phyloP scores from a whole-genome alignment of 2,113 vertebrate species.

The Bagarius yarrelli region DNA sequence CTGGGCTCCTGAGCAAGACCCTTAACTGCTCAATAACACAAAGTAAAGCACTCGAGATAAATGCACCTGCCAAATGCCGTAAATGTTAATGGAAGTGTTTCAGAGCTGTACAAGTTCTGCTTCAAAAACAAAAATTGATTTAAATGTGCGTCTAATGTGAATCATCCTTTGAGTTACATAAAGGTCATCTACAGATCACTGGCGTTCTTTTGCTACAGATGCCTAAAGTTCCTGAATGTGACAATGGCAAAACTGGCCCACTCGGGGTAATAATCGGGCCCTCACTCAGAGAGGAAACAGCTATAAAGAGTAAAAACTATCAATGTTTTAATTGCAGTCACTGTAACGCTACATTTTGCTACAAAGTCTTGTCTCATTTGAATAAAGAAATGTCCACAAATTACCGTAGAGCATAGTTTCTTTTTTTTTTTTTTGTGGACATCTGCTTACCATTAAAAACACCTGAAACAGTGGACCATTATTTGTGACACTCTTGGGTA shows the following conservation, averaged over 20 bases:
- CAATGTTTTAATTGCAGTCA: background rate
- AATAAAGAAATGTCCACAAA: background rate
- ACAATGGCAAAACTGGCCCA: conserved; percentile 7
- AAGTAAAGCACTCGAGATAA: too few species aligned
- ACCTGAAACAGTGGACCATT: conserved; percentile 55
- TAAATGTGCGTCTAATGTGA: background rate
- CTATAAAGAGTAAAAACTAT: too few species aligned
- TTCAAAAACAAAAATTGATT: background rate
- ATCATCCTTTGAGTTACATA: too few species aligned
- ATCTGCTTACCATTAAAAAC: conserved; percentile 62
- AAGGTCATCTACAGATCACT: too few species aligned
- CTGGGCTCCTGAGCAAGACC: too few species aligned
- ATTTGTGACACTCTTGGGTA: conserved; percentile 33
- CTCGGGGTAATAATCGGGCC: background rate
- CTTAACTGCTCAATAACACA: too few species aligned
- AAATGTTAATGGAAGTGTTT: background rate
- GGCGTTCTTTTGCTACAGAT: too few species aligned
- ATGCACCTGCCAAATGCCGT: too few species aligned
- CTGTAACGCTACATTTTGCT: background rate
- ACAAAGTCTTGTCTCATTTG: background rate
- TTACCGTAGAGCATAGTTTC: too few species aligned
- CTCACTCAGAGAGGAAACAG: background rate
- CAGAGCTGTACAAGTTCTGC: background rate
- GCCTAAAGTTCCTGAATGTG: background rate
- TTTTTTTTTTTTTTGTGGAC: conserved; percentile 25